Conservation (phyloP, 2,888 invertebrate genomes). For the Anoplius nigerrimus region DNA sequence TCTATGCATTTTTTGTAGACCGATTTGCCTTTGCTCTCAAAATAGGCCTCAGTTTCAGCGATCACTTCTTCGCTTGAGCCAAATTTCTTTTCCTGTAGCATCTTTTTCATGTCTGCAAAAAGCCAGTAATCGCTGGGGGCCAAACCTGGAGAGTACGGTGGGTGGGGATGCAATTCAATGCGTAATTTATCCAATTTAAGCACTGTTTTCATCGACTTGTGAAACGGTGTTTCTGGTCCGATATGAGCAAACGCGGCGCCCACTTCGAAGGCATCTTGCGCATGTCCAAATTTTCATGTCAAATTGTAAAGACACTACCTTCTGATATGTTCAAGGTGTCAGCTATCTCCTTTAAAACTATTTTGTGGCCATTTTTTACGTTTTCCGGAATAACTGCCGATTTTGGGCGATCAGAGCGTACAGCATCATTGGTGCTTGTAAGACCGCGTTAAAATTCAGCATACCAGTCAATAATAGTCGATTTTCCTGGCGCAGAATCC, state of each 20-base stretch:
- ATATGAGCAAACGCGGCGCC: not conserved
- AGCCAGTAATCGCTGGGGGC: not conserved
- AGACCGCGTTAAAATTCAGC: too few relatives aligned
- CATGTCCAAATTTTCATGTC: slow-evolving; percentile 43
- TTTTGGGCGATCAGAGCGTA: slow-evolving; percentile 38
- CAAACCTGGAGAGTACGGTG: not conserved
- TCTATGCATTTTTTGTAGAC: too few relatives aligned
- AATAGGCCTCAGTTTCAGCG: too few relatives aligned
- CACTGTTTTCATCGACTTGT: too few relatives aligned
- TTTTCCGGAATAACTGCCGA: slow-evolving; percentile 19
- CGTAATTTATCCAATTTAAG: not conserved
- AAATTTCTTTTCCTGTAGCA: too few relatives aligned
- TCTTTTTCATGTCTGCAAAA: too few relatives aligned
- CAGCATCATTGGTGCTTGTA: slow-evolving; percentile 16
- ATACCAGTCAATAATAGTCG: slow-evolving; percentile 40
- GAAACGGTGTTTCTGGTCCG: not conserved
- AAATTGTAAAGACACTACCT: slow-evolving; percentile 31
- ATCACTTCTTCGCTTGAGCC: too few relatives aligned
- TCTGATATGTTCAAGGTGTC: slow-evolving; percentile 39
- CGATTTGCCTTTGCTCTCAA: too few relatives aligned
- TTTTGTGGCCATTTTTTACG: slow-evolving; percentile 15
- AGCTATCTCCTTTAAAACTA: slow-evolving; percentile 40
- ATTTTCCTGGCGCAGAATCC: slow-evolving; percentile 46
- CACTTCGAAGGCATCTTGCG: too few relatives aligned
- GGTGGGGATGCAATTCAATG: not conserved